Percentiles rank a stretch among this genome's conserved stretches.
Conservation (phyloP, 2,888 invertebrate genomes). For the Philhelius pedissequus region DNA sequence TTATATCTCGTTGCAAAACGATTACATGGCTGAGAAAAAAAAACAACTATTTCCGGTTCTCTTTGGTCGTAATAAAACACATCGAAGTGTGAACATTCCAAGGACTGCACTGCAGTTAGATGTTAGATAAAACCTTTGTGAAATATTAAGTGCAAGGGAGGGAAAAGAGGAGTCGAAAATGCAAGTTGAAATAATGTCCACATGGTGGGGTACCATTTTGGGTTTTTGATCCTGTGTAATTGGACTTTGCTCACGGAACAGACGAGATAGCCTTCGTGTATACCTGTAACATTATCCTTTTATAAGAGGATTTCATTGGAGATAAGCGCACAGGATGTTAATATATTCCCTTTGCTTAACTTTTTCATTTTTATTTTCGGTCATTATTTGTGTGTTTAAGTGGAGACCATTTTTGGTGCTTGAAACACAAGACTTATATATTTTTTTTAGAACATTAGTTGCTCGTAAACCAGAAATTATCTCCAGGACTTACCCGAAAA, state of each 20-base stretch:
- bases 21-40: background rate
- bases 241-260: background rate
- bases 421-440: too few relatives aligned
- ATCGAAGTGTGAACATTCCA: background rate
- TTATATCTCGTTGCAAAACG: background rate
- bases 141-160: background rate
- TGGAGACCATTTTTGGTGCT: too few relatives aligned
- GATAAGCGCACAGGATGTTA: background rate
- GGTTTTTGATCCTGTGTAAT: slow-evolving; percentile 6
- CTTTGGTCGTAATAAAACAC: background rate
- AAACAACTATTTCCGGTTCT: background rate
- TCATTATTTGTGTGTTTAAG: too few relatives aligned
- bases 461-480: too few relatives aligned
- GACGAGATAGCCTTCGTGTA: background rate
- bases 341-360: background rate
- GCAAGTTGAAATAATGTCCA: background rate
- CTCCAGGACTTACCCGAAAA: too few relatives aligned
- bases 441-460: too few relatives aligned
- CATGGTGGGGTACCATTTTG: background rate
- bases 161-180: background rate
- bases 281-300: background rate
- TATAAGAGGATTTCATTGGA: background rate
- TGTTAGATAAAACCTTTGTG: background rate
- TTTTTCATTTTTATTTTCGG: background rate
- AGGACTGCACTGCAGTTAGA: slow-evolving; percentile 11